A percentile compares a stretch with the other conserved stretches of the same genome.
Conservation (phyloP, 2,797 vertebrate species). For the Acanthornis magna region DNA sequence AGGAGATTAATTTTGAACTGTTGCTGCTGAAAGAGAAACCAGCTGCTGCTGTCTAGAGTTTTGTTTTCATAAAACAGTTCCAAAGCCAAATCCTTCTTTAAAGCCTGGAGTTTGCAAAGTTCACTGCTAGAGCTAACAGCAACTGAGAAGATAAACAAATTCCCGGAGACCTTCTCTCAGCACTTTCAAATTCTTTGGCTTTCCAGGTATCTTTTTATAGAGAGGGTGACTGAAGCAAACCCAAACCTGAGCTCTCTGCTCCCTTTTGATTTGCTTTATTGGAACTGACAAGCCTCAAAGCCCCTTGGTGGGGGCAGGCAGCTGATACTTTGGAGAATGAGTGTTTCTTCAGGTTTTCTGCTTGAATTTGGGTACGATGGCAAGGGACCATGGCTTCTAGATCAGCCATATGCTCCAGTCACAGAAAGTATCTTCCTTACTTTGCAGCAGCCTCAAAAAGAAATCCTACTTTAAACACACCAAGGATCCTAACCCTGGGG, state of each 20-base stretch:
- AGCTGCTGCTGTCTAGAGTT: neutral
- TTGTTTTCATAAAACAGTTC: neutral
- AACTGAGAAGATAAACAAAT: neutral
- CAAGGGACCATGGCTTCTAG: accelerated
- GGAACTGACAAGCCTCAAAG: neutral
- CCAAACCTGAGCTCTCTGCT: neutral
- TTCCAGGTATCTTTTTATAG: neutral
- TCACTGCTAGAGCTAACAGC: neutral
- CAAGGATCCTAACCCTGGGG: neutral
- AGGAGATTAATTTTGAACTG: neutral
- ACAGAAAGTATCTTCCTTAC: neutral
- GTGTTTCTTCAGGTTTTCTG: neutral
- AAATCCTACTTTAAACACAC: neutral
- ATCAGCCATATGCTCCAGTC: neutral
- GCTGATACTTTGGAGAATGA: neutral
- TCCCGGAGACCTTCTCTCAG: accelerated
- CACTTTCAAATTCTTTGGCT: neutral
- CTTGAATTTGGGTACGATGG: neutral
- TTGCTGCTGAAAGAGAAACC: neutral
- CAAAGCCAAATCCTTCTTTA: neutral
- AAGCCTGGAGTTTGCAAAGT: neutral
- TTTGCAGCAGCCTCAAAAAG: neutral
- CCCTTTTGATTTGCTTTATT: accelerated
- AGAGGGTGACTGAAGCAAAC: neutral
- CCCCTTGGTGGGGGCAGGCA: accelerated